Percentiles rank a stretch among this genome's conserved stretches.
These are phyloP conservation scores for Ichneumoninae sp. DNA, from an alignment of 2,888 invertebrate genomes.

Conservation along the genomic window DNA sequence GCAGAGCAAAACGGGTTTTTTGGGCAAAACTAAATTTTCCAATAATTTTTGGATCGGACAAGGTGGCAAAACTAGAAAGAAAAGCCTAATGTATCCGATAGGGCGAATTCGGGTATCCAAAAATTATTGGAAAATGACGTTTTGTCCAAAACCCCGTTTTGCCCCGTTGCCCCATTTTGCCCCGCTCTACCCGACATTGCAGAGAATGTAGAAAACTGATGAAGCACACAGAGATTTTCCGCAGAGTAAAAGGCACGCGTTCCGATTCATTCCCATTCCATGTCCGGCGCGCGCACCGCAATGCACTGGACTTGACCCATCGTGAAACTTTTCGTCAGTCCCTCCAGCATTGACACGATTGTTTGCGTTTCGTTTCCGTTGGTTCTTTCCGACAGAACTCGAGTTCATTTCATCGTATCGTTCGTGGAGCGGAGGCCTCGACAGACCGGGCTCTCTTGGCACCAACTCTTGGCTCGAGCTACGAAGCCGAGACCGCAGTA, in stretches of 20 bases:
- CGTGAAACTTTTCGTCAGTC: conserved; percentile 25
- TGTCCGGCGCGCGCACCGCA: too few species aligned
- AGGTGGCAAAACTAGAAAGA: too few species aligned
- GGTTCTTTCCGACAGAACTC: conserved; percentile 12
- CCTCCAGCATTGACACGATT: conserved; percentile 29
- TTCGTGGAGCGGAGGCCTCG: conserved; percentile 2
- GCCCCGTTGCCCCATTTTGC: too few species aligned
- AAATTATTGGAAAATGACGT: too few species aligned
- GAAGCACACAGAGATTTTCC: neutral
- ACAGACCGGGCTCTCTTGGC: conserved; percentile 24
- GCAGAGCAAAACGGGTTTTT: too few species aligned
- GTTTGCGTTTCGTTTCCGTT: conserved; percentile 21
- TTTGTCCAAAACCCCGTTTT: too few species aligned
- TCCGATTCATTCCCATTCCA: conserved; percentile 21
- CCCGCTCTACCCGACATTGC: neutral
- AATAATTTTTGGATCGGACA: too few species aligned
- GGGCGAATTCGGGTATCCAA: too few species aligned
- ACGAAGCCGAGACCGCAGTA: conserved; percentile 51
- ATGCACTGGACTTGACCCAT: neutral
- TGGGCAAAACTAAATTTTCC: too few species aligned
- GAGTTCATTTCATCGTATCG: conserved; percentile 25
- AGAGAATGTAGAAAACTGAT: neutral
- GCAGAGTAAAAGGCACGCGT: conserved; percentile 11
- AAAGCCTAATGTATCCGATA: too few species aligned
- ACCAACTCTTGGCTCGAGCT: conserved; percentile 52